A percentile compares a stretch with the other conserved stretches of the same genome.
These are phyloP conservation scores for Scarus forsteni DNA, from an alignment of 2,797 vertebrate genomes.

Conservation along the genomic window DNA sequence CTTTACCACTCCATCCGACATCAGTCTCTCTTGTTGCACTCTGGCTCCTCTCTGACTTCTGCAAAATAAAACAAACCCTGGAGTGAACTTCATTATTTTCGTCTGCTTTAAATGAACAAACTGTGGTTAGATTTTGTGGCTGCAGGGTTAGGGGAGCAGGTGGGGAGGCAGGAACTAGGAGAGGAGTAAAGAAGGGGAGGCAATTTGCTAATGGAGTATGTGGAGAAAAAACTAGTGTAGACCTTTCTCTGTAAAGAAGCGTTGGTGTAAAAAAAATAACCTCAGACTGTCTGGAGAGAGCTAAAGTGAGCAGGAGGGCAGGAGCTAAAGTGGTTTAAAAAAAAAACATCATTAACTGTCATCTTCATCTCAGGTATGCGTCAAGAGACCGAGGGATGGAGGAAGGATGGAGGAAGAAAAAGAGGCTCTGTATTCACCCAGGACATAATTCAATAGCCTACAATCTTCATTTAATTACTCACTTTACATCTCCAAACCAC, in stretches of 20 bases:
- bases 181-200: conserved; percentile 42
- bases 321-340: conserved; percentile 71
- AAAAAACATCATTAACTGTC: conserved; percentile 78
- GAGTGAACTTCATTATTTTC: conserved; percentile 73
- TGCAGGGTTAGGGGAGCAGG: conserved; percentile 48
- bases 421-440: conserved; percentile 53
- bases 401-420: conserved; percentile 28
- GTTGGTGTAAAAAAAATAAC: conserved; percentile 24
- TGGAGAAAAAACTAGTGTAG: conserved; percentile 64
- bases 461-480: conserved; percentile 82
- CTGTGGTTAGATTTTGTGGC: conserved; percentile 73
- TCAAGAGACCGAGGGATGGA: conserved; percentile 26
- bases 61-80: conserved; percentile 56
- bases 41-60: conserved; percentile 47
- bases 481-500: conserved; percentile 41
- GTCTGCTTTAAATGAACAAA: conserved; percentile 67
- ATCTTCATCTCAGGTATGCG: conserved; percentile 69
- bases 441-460: conserved; percentile 75
- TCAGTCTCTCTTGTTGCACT: conserved; percentile 30
- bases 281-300: conserved; percentile 53
- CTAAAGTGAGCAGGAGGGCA: conserved; percentile 54
- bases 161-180: conserved; percentile 45
- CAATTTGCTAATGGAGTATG: conserved; percentile 86
- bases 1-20: conserved; percentile 52
- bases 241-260: conserved; percentile 43